Conservation (phyloP, 2,888 invertebrate genomes). For the Caenorhabditis sp. region DNA sequence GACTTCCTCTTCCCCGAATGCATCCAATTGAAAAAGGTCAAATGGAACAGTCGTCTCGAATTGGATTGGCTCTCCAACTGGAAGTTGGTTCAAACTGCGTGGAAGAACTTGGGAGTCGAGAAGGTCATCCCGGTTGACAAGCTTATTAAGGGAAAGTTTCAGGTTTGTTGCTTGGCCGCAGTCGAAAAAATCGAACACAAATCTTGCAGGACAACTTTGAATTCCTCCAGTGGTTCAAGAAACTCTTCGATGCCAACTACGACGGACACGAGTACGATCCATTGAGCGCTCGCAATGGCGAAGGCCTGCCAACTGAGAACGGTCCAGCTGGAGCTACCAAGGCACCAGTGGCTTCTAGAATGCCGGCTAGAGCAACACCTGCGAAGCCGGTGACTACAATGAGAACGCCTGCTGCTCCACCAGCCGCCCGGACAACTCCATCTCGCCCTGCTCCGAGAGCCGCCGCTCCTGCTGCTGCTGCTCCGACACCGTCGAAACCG, state of each 20-base stretch:
- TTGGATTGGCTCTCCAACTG: constrained; percentile 99
- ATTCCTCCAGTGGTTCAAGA: constrained; percentile 99
- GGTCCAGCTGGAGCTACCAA: constrained; percentile 44
- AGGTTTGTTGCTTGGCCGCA: constrained; percentile 84
- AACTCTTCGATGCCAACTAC: constrained; percentile 99
- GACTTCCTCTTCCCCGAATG: constrained; percentile 94
- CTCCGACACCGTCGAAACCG: constrained; percentile 19
- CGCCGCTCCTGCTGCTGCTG: constrained; percentile 11
- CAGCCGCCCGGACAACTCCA: constrained; percentile 44
- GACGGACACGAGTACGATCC: constrained; percentile 97
- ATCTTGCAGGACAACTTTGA: constrained; percentile 93
- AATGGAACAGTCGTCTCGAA: constrained; percentile 98
- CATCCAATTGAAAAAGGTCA: constrained; percentile 84
- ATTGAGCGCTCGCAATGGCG: constrained; percentile 88
- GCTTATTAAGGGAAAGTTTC: constrained; percentile 98
- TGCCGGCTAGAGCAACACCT: constrained; percentile 42
- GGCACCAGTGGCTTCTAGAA: constrained; percentile 44
- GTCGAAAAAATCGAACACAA: not conserved
- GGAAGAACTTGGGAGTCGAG: constrained; percentile 97
- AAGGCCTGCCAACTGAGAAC: constrained; percentile 66
- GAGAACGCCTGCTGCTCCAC: constrained; percentile 44
- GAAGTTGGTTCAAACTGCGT: constrained; percentile 95
- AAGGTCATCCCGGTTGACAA: constrained; percentile 99
- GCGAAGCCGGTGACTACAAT: constrained; percentile 61
- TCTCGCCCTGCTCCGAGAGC: constrained; percentile 24